Evolutionary conservation across 1,140 invertebrate species (phyloP).

Genomic region (Eubasilissa regina): DNA sequence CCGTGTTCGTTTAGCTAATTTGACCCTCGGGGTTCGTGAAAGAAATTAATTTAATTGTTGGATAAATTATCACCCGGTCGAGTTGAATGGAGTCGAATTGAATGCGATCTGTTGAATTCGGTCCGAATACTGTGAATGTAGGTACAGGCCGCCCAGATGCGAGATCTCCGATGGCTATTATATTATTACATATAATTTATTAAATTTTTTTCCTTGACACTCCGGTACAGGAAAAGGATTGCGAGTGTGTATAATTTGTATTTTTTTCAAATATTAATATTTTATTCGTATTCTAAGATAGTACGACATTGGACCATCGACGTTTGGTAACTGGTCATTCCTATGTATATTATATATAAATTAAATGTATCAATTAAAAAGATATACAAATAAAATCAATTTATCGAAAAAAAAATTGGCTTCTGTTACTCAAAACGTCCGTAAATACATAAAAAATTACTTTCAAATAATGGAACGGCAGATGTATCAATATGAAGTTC

Average conservation of each 20-base stretch:
- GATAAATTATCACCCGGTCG: slow-evolving; percentile 52
- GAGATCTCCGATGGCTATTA: slow-evolving; percentile 22
- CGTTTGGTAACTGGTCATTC: no score
- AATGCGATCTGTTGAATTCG: slow-evolving; percentile 18
- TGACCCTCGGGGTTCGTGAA: slow-evolving; percentile 33
- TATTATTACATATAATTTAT: slow-evolving; percentile 6
- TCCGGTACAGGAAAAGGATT: background rate
- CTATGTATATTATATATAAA: no score
- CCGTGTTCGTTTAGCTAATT: background rate
- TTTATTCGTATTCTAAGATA: no score
- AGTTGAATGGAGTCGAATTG: slow-evolving; percentile 21
- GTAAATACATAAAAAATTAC: no score
- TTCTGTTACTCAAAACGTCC: no score
- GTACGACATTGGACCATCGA: no score
- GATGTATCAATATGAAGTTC: no score
- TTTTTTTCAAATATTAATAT: no score
- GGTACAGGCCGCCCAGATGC: slow-evolving; percentile 23
- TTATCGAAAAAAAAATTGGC: no score
- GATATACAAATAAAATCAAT: no score
- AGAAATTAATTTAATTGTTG: slow-evolving; percentile 60
- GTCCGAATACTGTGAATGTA: background rate
- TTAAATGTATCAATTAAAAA: no score
- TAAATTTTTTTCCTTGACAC: slow-evolving; percentile 1
- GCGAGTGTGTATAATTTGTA: background rate
- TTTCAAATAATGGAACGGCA: no score